phyloP scores from a whole-genome alignment of 2,888 invertebrate genomes.

The Patella pellucida region DNA sequence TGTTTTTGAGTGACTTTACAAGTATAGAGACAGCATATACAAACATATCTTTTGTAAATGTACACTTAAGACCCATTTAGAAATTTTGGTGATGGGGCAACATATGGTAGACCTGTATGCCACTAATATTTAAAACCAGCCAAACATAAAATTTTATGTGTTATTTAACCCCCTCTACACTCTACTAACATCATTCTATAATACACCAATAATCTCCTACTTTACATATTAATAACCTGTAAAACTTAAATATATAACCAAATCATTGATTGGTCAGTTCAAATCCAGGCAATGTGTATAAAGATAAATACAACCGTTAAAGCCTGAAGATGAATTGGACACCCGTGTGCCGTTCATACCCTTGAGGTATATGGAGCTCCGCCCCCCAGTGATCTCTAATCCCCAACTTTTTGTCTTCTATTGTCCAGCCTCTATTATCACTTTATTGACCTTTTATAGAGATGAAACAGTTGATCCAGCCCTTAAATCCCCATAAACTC shows the following conservation, averaged over 20 bases:
- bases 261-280: neutral
- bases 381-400: neutral
- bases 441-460: neutral
- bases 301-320: no score
- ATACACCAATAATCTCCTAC: no score
- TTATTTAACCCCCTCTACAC: no score
- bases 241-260: neutral
- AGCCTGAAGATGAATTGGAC: neutral
- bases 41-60: no score
- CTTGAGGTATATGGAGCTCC: neutral
- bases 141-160: neutral
- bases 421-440: neutral
- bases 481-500: neutral
- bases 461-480: slow-evolving; percentile 1
- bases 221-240: no score
- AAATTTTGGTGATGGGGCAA: neutral
- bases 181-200: no score
- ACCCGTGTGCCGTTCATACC: neutral
- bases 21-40: no score
- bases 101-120: neutral
- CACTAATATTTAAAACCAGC: neutral
- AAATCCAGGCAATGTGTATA: neutral
- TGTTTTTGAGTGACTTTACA: no score
- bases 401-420: neutral
- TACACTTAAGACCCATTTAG: no score